Evolutionary conservation across 2,113 vertebrate species (phyloP).

Genomic region (Poeciliopsis retropinna): DNA sequence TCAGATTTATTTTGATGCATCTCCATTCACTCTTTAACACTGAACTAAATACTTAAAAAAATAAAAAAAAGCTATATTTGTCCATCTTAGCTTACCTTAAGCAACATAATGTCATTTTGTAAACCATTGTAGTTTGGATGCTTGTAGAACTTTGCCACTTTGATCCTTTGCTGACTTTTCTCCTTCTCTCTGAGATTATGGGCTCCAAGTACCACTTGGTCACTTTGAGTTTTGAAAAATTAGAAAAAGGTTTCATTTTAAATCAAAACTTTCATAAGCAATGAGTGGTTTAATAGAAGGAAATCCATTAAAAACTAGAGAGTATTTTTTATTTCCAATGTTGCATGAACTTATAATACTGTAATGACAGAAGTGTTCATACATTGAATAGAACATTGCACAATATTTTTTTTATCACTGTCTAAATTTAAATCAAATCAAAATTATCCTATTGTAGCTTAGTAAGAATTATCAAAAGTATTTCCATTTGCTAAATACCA

Average conservation of each 20-base stretch:
- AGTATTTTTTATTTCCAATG: too few species aligned
- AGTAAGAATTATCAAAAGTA: too few species aligned
- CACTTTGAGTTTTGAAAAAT: accelerated
- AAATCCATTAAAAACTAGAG: background rate
- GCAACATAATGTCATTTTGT: constrained; percentile 68
- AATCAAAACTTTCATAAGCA: background rate
- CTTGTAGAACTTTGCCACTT: constrained; percentile 32
- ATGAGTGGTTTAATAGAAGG: background rate
- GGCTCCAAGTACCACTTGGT: constrained; percentile 71
- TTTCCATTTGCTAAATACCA: too few species aligned
- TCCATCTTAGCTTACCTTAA: constrained; percentile 53
- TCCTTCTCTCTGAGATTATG: constrained; percentile 58
- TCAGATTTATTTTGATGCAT: too few species aligned
- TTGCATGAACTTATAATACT: background rate
- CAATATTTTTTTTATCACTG: too few species aligned
- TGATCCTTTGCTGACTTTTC: constrained; percentile 61
- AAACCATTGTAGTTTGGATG: constrained; percentile 20
- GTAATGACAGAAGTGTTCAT: background rate
- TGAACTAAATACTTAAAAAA: too few species aligned
- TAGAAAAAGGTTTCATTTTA: background rate
- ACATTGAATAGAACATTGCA: too few species aligned
- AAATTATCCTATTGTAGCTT: too few species aligned
- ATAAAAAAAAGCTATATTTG: too few species aligned
- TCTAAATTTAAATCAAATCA: too few species aligned
- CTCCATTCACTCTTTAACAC: too few species aligned